Evolutionary conservation across 2,113 vertebrate species (phyloP).

Genomic region (Ursus arctos): DNA sequence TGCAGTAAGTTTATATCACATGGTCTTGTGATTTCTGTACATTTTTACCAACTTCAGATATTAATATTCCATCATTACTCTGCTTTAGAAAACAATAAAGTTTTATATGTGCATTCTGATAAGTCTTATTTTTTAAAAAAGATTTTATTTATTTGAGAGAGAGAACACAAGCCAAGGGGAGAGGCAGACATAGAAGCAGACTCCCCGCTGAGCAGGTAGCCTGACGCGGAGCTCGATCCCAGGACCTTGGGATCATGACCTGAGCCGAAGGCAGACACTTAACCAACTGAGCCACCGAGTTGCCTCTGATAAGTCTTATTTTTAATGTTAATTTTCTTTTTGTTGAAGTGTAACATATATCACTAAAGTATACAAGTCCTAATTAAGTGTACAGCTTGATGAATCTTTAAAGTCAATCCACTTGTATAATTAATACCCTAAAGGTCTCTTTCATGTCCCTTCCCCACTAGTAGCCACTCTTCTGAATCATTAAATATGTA

Average conservation of each 20-base stretch:
- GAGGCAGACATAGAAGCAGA: too few species aligned
- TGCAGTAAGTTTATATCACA: background rate
- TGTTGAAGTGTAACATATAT: background rate
- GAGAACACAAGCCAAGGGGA: too few species aligned
- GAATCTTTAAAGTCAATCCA: background rate
- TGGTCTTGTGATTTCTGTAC: background rate
- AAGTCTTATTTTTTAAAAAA: background rate
- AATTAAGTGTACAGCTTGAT: background rate
- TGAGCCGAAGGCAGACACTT: too few species aligned
- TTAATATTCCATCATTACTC: background rate
- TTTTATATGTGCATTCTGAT: background rate
- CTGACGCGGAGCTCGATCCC: accelerated
- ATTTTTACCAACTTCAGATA: background rate
- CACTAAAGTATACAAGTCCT: background rate
- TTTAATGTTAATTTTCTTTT: background rate
- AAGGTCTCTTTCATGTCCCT: background rate
- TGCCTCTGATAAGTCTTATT: background rate
- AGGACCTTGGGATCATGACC: too few species aligned
- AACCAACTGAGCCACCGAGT: too few species aligned
- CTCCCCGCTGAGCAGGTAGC: too few species aligned
- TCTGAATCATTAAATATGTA: background rate
- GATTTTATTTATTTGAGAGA: too few species aligned
- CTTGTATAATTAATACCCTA: background rate
- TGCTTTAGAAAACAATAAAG: background rate
- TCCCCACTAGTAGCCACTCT: background rate